These are phyloP conservation scores for Holacanthella duospinosa DNA, from an alignment of 2,888 invertebrate species.

Conservation along the genomic window DNA sequence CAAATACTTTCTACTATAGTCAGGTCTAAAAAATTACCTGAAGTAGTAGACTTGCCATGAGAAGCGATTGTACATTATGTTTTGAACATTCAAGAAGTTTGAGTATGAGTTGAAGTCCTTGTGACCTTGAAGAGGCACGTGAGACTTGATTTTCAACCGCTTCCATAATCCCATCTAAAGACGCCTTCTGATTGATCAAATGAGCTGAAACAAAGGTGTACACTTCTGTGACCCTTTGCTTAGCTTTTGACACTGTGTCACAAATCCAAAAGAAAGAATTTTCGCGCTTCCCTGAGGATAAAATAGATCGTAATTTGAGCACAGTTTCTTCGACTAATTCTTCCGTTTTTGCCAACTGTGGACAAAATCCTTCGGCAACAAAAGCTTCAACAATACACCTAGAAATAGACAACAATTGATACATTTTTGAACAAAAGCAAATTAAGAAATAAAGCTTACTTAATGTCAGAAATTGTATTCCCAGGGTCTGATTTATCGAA, in stretches of 20 bases:
- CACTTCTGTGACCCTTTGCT: background rate
- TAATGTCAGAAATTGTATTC: conserved; percentile 16
- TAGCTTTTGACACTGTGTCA: background rate
- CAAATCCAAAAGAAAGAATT: background rate
- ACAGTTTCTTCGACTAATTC: conserved; percentile 21
- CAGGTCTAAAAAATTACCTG: background rate
- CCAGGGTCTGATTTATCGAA: conserved; percentile 13
- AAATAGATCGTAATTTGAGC: conserved; percentile 12
- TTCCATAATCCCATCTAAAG: conserved; percentile 3
- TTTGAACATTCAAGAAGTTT: conserved; percentile 15
- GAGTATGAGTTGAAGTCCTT: conserved; percentile 15
- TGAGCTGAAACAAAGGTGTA: background rate
- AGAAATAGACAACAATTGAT: background rate
- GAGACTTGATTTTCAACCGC: conserved; percentile 9
- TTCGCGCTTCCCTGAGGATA: conserved; percentile 5
- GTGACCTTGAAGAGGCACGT: conserved; percentile 14
- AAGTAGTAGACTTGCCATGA: background rate
- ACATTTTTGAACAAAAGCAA: background rate
- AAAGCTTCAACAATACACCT: conserved; percentile 17
- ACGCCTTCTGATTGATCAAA: background rate
- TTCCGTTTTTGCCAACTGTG: conserved; percentile 13
- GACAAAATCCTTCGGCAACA: conserved; percentile 9
- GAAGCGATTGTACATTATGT: background rate
- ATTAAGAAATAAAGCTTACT: background rate
- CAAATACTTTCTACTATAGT: background rate